phyloP scores from a whole-genome alignment of 2,888 invertebrate genomes.

The Patella caerulea region DNA sequence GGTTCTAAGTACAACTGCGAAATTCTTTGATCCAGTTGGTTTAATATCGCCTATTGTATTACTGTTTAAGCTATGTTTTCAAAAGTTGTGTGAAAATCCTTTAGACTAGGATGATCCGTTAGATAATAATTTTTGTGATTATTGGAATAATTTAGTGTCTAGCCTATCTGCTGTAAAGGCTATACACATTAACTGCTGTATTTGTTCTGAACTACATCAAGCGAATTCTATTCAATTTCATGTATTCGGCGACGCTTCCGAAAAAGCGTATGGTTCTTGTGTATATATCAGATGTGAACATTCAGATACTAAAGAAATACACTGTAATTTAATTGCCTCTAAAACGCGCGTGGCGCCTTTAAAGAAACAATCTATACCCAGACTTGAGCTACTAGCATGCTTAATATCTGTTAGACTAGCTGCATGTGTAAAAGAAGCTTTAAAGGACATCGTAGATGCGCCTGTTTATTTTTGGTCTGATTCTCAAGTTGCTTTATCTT shows the following conservation, averaged over 20 bases:
- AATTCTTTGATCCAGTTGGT: background rate
- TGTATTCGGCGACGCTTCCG: background rate
- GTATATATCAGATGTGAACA: background rate
- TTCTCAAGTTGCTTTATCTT: background rate
- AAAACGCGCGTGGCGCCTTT: no score
- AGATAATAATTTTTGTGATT: background rate
- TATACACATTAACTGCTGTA: background rate
- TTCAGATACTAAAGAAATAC: background rate
- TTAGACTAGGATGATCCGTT: background rate
- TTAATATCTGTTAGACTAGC: background rate
- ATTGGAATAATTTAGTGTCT: constrained; percentile 3
- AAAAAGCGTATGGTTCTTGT: background rate
- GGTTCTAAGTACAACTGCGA: background rate
- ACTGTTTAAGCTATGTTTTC: background rate
- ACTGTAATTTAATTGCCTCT: no score
- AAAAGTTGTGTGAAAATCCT: no score
- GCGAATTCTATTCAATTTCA: background rate
- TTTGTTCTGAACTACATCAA: background rate
- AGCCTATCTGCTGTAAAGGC: background rate
- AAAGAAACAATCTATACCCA: background rate
- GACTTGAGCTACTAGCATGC: background rate
- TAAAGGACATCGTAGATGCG: background rate
- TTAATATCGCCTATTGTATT: background rate
- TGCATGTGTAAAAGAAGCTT: background rate
- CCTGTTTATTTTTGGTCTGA: constrained; percentile 1